Evolutionary conservation across 2,113 vertebrate genomes (phyloP), one percentile per base, ranked within the genome.

Genomic region (Cephalopterus ornatus): DNA sequence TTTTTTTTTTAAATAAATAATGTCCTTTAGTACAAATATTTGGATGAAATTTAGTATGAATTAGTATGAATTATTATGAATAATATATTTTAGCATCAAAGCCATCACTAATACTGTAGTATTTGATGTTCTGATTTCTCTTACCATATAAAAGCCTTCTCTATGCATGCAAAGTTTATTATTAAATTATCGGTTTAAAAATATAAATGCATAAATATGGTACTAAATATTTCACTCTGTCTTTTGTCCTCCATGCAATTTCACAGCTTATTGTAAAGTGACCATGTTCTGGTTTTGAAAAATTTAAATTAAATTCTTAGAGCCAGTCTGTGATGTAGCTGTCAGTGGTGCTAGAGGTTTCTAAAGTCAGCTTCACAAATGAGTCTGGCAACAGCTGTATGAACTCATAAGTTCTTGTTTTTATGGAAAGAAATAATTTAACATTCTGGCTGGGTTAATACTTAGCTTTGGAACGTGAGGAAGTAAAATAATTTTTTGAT

Each of bases 61-160:
- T 65, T 76, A 44, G 46, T 72, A 30, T 52, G 18, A 80, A 62
- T 65, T 73, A 44, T 50, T 72, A 30, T 52, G 16, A 79, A 79
- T 88, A 88, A 89, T 89, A 37, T 41, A 87, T 79, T 78, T 92
- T 92, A 49, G 20, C 41, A 59, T 67, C 61, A 85, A 92, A 90
- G 56, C 65, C 56, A 76, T 78, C 41, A 68, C 16, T 71, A 72
- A 44, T 81, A 28, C 24, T 12, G 16, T n/a, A 53, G 15, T 16
- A 73, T 76, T 44, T 88, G 28, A 56, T 71, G 27, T 59, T 85
- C 44, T 89, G 47, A 35, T 85, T 93, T 91, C 19, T 27, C 70
- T 85, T 58, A 74, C 23, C 8, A 7, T 27, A 27, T 32, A 19
- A 92, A 88, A 85, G 17, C 5, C 7, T 83, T 70, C 26, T 72